These are phyloP conservation scores for Aselliscus stoliczkanus DNA, from an alignment of 2,797 vertebrate genomes.

Conservation along the genomic window DNA sequence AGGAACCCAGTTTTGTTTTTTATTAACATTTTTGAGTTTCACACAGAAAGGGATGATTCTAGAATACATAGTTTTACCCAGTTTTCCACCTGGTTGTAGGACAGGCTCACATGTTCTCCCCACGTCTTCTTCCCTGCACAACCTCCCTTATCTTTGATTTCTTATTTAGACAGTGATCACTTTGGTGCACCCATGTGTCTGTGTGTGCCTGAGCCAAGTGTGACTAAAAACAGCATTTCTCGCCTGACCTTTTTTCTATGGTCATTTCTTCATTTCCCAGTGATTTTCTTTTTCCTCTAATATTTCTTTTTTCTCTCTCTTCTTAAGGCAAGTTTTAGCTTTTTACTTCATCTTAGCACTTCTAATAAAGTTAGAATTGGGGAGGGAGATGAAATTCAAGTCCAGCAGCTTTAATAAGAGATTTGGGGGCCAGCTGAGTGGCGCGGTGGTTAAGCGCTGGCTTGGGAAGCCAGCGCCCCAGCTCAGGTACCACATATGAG, in stretches of 20 bases:
- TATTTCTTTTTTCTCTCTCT: slow-evolving; percentile 3
- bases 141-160: neutral
- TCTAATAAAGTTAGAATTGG: neutral
- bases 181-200: neutral
- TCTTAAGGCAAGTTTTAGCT: neutral
- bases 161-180: neutral
- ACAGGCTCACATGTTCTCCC: neutral
- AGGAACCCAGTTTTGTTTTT: neutral
- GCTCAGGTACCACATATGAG: no score
- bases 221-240: neutral
- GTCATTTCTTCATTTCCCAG: neutral
- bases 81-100: neutral
- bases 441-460: no score
- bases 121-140: accelerated
- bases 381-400: neutral
- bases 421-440: no score
- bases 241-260: neutral
- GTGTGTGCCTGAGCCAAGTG: neutral
- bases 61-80: neutral
- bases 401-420: neutral
- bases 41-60: neutral
- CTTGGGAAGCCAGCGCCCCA: no score
- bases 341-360: neutral
- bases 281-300: no score
- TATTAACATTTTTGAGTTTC: neutral